A percentile compares a stretch with the other conserved stretches of the same genome.
Conservation (phyloP, 53 echinoderm and acorn worm species). For the Stichopus horrens region DNA sequence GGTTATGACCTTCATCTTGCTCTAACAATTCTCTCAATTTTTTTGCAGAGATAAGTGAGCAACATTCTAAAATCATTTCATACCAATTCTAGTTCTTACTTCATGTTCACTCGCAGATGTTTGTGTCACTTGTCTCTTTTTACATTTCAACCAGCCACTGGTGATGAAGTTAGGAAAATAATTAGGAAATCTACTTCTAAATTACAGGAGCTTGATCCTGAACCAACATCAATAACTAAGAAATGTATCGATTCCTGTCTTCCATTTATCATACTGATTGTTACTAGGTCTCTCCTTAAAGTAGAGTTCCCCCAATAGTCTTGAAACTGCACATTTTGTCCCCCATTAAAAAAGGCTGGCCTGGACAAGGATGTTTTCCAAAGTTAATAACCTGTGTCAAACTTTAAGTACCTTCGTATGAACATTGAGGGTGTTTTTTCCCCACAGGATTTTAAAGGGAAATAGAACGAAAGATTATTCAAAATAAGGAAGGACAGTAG, state of each 20-base stretch:
- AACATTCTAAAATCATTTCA: not conserved
- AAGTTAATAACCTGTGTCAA: not conserved
- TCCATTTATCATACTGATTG: not conserved
- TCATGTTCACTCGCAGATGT: not conserved
- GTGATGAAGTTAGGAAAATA: not conserved
- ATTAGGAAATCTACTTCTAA: not conserved
- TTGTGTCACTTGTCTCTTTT: not conserved
- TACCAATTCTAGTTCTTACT: not conserved
- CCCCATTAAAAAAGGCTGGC: not conserved
- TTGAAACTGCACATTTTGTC: not conserved
- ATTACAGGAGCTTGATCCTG: not conserved
- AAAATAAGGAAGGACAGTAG: too few relatives aligned
- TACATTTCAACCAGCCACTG: not conserved
- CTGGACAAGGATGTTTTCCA: not conserved
- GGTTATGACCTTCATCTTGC: too few relatives aligned
- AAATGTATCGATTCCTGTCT: not conserved
- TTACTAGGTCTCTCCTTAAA: not conserved
- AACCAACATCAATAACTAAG: not conserved
- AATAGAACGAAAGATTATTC: too few relatives aligned
- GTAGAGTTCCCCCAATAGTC: not conserved
- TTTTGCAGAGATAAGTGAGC: not conserved
- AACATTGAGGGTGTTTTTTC: constrained; percentile 9
- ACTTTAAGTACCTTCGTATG: not conserved
- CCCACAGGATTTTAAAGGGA: not conserved
- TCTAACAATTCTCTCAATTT: not conserved